Evolutionary conservation across 2,113 vertebrate species (phyloP).

Genomic region (Cephalopholis sonnerati): DNA sequence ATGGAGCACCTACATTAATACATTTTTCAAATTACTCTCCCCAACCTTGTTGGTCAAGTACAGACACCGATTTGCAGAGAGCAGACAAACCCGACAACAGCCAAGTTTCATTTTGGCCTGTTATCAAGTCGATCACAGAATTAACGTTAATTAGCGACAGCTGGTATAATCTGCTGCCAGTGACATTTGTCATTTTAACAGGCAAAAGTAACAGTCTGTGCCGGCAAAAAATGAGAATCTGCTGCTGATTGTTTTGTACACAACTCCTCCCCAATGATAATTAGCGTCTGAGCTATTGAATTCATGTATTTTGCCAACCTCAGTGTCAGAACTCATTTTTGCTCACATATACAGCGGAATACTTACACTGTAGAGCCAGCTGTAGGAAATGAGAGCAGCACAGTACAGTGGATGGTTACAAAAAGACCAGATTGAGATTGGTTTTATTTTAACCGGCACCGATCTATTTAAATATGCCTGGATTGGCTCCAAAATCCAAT

Average conservation of each 20-base stretch:
- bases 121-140: too few species aligned
- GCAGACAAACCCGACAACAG: neutral
- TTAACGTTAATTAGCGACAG: constrained; percentile 1
- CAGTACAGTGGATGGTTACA: too few species aligned
- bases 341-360: neutral
- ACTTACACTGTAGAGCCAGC: too few species aligned
- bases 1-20: too few species aligned
- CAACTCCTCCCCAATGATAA: neutral
- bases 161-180: neutral
- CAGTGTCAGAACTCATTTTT: neutral
- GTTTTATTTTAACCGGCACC: neutral
- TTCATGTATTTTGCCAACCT: neutral
- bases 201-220: neutral
- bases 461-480: neutral
- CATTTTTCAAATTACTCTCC: too few species aligned
- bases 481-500: neutral
- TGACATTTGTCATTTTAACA: neutral
- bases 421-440: too few species aligned
- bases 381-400: too few species aligned
- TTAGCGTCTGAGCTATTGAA: neutral
- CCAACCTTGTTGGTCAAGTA: neutral
- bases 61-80: neutral
- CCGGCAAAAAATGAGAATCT: neutral
- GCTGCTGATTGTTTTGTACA: neutral
- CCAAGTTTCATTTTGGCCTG: neutral